These are phyloP conservation scores for Macheiramphus alcinus DNA, from an alignment of 2,113 vertebrate species.

Conservation along the genomic window DNA sequence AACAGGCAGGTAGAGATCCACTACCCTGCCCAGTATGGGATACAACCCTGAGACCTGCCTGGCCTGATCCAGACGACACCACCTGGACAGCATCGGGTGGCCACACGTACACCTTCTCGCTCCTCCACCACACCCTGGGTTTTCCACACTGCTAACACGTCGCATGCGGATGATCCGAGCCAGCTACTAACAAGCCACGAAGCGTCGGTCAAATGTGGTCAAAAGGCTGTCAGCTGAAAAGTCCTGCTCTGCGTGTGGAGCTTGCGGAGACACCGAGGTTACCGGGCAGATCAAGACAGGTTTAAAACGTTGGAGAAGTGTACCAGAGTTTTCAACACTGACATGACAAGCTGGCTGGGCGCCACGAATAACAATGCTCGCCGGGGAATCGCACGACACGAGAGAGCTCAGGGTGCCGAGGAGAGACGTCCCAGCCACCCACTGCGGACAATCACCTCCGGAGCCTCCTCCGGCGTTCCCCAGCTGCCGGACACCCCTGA, in stretches of 20 bases:
- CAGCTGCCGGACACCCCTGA: rapidly evolving
- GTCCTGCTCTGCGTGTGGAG: rapidly evolving
- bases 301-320: not conserved
- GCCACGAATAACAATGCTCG: not conserved
- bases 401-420: not conserved
- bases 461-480: rapidly evolving
- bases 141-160: not conserved
- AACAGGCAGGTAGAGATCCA: not conserved
- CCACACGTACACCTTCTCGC: not conserved
- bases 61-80: not conserved
- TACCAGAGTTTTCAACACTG: not conserved
- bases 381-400: rapidly evolving
- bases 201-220: rapidly evolving
- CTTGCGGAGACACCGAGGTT: not conserved
- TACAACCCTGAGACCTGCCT: not conserved
- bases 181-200: not conserved
- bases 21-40: not conserved
- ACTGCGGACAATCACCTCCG: rapidly evolving
- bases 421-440: not conserved
- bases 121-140: not conserved
- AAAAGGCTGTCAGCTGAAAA: not conserved
- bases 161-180: rapidly evolving
- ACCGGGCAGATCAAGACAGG: constrained; percentile 10
- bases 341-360: constrained; percentile 13
- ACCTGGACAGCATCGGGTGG: not conserved